Evolutionary conservation across 2,888 invertebrate species (phyloP), one percentile per base, ranked within the genome.

Genomic region (Thera britannica): DNA sequence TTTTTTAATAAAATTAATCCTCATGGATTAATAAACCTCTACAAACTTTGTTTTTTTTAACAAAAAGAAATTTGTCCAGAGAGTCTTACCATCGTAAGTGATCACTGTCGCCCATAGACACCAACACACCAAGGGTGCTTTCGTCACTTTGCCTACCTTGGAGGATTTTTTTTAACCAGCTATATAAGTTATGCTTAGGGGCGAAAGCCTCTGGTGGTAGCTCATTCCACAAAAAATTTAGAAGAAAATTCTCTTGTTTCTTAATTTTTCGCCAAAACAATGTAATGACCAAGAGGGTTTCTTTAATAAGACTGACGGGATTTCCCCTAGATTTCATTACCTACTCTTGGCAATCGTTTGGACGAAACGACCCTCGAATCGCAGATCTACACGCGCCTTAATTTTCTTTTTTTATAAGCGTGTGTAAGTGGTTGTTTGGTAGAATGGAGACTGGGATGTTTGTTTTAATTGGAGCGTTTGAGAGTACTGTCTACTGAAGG

Each of bases 261-360:
- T 86, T 87, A 88, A 89, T 57, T 86, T 88, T 84, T 83, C 83
- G 82, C 83, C 85, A 82, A 87, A 87, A 85, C 84, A 84, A 81
- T 81, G 80, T 85, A 87, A 87, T 85, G 83, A 83, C 83, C 77
- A 72, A 77, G 78, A 78, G 78, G 77, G 79, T 76, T 79, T 77
- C 74, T 78, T 85, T 87, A 86, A 88, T 86, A 87, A 87, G 84
- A 82, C 82, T 84, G 83, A 81, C 83, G 85, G 83, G 86, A 84
- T 83, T 83, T 81, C 77, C 83, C 81, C 78, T 75, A 78, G 85
- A 85, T 88, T 88, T 87, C 86, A 88, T 86, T 86, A 84, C 83
- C 79, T 77, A 79, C 85, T 85, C 82, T 76, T 80, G 81, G 79
- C 83, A 87, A 88, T 83, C 84, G 84, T 86, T 84, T 83, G 79